Evolutionary conservation across 2,797 vertebrate species (phyloP), one percentile per base, ranked within the genome.

Genomic region (Mus spretus): DNA sequence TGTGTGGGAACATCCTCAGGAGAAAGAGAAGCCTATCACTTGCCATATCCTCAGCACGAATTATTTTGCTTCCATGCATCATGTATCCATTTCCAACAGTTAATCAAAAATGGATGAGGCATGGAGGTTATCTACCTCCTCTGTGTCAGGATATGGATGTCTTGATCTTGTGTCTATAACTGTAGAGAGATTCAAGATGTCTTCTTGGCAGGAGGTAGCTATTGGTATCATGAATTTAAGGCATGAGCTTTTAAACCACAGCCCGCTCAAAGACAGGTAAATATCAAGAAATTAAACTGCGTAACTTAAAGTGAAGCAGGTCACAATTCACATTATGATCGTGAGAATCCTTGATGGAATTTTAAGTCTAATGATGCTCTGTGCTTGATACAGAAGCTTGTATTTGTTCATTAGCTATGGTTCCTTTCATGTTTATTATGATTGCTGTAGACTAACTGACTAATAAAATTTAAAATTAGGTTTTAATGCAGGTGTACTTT

Each of bases 51-150:
- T 55, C 20, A 11, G 6, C 11, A 72, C 12, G n/a, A 74, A 28
- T 11, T 4, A 3, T 55, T 72, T 37, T 6, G 20, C 12, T 22
- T 70, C 44, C 1, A 20, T 20, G 15, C 12, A 50, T 20, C 28
- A 28, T 11, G 31, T 37, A 72, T 55, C 34, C 65, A 72, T 19
- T 72, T 14, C 8, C 20, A 55, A 40, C 8, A 11, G 2, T 8
- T 40, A n/a, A 9, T 72, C 2, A 10, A 22, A 67, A 40, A 55
- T 4, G 0, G 0, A 11, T 40, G 14, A 24, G 17, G 4, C 7
- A 4, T 72, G 34, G 22, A 28, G 34, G 9, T 55, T 2, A 15
- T 37, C 4, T 55, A 37, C 8, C 50, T 28, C 50, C 22, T 55
- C 34, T 28, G 4, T n/a, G 31, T 65, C 4, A 37, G 13, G 12